A percentile compares a stretch with the other conserved stretches of the same genome.
phyloP scores from a whole-genome alignment of 2,113 vertebrate genomes.

The Laticauda colubrina region DNA sequence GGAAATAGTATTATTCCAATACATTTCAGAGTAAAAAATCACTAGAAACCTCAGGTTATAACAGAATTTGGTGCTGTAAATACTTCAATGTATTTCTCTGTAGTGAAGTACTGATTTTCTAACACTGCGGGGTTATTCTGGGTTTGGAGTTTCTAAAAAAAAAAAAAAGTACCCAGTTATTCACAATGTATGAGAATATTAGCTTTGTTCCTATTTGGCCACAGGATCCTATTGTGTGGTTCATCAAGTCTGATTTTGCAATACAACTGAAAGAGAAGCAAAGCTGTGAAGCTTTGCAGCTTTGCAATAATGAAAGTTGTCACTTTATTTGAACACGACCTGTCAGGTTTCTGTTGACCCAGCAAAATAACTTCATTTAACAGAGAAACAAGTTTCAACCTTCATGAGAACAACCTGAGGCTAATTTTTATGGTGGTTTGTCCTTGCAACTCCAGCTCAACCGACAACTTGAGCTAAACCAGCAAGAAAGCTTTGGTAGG shows the following conservation, averaged over 20 bases:
- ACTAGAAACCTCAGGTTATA: not conserved
- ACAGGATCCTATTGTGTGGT: not conserved
- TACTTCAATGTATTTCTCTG: not conserved
- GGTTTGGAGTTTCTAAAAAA: not conserved
- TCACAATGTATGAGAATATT: not conserved
- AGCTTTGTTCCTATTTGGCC: not conserved
- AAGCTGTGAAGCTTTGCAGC: not conserved
- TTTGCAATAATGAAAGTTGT: not conserved
- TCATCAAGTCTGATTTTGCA: not conserved
- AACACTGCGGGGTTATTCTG: not conserved
- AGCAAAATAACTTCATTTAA: not conserved
- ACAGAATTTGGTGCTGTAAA: not conserved
- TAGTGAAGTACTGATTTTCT: not conserved
- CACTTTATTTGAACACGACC: not conserved
- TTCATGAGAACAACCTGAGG: not conserved
- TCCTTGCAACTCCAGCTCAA: not conserved
- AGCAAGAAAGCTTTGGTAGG: not conserved
- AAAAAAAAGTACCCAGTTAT: not conserved
- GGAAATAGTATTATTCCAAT: no score
- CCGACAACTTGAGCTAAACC: not conserved
- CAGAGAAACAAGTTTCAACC: not conserved
- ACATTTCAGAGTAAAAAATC: not conserved
- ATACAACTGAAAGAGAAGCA: not conserved
- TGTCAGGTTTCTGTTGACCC: not conserved
- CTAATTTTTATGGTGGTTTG: not conserved